Base-by-base conservation (phyloP, 2,888 invertebrate genomes). In the Panzeria rudis region DNA sequence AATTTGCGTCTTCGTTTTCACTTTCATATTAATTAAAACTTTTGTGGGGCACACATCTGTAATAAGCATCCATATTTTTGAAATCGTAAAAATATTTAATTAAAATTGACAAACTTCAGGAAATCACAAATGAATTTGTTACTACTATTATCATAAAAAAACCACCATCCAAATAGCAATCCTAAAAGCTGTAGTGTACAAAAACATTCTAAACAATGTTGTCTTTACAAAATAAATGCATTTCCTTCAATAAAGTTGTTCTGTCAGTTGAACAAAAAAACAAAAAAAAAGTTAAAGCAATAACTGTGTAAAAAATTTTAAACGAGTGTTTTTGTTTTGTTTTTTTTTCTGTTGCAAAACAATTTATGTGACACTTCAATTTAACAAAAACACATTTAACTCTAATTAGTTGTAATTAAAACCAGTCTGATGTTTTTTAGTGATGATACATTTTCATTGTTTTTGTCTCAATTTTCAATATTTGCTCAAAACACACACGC, bases 391-490 rank as follows among this genome's bases (percentile, higher is more conserved):
- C 41, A 61, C 23, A 68, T 78, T 66, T 17, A 75, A 56, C 69
- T 64, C 66, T 75, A 84, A 84, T 84, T 84, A 84, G 71, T 64
- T 64, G 56, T 76, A 84, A 76, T 84, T 84, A 71, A 69, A 76
- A 71, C 62, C 41, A n/a, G 79, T 47, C 20, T 35, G 13, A 61
- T 25, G 15, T 11, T 13, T 1, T 35, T 64, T 15, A 20, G 20
- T 44, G 20, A 44, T 52, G 35, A 68, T 68, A 68, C 25, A 64
- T 23, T 35, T 32, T 52, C 44, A 29, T 50, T 68, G 20, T 17
- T 68, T 52, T 32, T 20, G 32, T 20, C 52, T 8, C n/a, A 20
- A 17, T 47, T 47, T 29, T 9, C 17, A 66, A 68, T 35, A 35
- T 35, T 64, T 64, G 5, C 11, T 47, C 5, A 23, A 41, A 29